Evolutionary conservation across 2,113 vertebrate species (phyloP), one percentile per base, ranked within the genome.

Genomic region (Telmatochromis brachygnathus): DNA sequence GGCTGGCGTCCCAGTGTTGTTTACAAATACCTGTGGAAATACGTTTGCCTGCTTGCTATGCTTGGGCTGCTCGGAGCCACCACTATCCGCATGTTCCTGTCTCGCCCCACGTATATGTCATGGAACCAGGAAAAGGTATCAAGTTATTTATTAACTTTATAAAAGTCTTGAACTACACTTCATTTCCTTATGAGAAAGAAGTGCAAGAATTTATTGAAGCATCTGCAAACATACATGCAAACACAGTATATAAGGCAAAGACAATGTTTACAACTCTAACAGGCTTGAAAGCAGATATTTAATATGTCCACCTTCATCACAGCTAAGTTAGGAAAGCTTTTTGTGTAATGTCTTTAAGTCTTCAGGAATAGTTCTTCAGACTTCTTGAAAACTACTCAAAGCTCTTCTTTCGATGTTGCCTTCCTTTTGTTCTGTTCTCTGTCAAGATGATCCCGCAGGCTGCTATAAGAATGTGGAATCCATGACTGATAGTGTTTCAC

Each of bases 21-120:
- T 12, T 97, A 97, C 84, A 95, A 95, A 60, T 97, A 97, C 82
- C 91, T 98, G 85, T 98, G 97, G 97, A 93, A 96, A 81, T 98
- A 96, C 5, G 88, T 98, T 83, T 97, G 96, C 39, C 89, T 96
- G 75, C 21, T 95, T 0, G 90, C 93, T 5, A 97, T 97, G 97
- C 56, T 97, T 73, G 95, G 89, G 4, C 94, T 98, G 51, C 92
- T 98, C 17, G 68, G 60, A 17, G 92, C 96, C 68, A 97, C 96
- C 30, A 4, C 91, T 10, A 45, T 96, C 2, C 88, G 45, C 9
- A 96, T 97, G 94, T 60, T 92, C 62, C 47, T 96, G 13, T 53
- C 55, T 4, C n/a, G 51, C 1, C 94, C 96, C 10, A 96, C 85
- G n/a, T 98, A 98, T 68, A 79, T 79, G 6, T 84, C 96, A 39